Base-by-base conservation (phyloP, 2,113 vertebrate genomes). In the Sebastes schlegelii region DNA sequence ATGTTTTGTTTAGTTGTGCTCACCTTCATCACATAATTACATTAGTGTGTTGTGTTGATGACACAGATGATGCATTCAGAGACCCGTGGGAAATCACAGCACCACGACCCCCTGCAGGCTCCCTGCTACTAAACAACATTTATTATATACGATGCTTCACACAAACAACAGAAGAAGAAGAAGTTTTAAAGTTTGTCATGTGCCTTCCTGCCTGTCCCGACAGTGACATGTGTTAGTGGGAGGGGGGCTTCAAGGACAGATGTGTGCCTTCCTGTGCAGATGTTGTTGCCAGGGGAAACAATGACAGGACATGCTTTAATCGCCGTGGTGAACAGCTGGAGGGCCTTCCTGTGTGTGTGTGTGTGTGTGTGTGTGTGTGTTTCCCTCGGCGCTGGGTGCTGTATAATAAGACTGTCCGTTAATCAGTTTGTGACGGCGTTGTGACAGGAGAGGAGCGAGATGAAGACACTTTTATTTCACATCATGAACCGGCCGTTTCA, bases 261-360 rank as follows among this genome's bases (percentile, higher is more conserved):
- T 95, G 93, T 91, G 88, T 67, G 79, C 80, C 89, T 95, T 95
- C 93, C 94, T 93, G 93, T 90, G 74, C 92, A 95, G 92, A 94
- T 95, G 94, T 95, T 92, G 93, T 94, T 94, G 85, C 92, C 89
- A 87, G 74, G 94, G 26, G 95, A 93, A 92, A 94, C 93, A 91
- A 91, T 93, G 89, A 92, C 93, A 94, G 95, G 93, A 95, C 92
- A 86, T 92, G 88, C 74, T 92, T 82, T 94, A 93, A 95, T 95
- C 91, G 69, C 82, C 17, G 48, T 13, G 77, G 85, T 80, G 87
- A 91, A 90, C 94, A 94, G 94, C 94, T 95, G 93, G 83, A 86
- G 83, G 84, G 83, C 58, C 65, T 94, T 93, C 90, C 90, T 91
- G 77, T 80, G 67, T 87, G 55, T 81, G 78, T 89, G 77, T 85